These are phyloP conservation scores for Criorhina ranunculi DNA, from an alignment of 2,888 invertebrate species.

Conservation along the genomic window DNA sequence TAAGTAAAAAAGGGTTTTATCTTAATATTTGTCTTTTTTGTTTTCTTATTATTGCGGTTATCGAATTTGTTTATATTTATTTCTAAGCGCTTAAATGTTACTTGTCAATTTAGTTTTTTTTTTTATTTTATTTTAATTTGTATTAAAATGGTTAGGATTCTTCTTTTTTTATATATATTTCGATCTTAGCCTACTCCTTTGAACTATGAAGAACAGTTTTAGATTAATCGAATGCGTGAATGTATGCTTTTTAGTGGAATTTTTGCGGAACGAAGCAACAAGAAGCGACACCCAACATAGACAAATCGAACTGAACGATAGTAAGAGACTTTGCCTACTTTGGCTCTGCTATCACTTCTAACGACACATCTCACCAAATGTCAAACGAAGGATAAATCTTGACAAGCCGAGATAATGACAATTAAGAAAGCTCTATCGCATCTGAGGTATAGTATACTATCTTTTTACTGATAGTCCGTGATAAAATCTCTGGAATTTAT, in stretches of 20 bases:
- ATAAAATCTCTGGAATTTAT: too few species aligned
- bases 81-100: slow-evolving; percentile 13
- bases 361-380: too few species aligned
- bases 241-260: slow-evolving; percentile 8
- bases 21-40: slow-evolving; percentile 52
- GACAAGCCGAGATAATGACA: too few species aligned
- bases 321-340: too few species aligned
- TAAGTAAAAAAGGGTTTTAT: slow-evolving; percentile 57
- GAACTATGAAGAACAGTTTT: slow-evolving; percentile 41
- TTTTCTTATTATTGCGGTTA: slow-evolving; percentile 1
- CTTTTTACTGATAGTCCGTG: too few species aligned
- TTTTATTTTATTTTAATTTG: slow-evolving; percentile 32
- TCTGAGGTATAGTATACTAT: too few species aligned
- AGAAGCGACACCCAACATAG: too few species aligned
- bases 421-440: too few species aligned
- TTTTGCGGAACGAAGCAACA: neutral
- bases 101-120: slow-evolving; percentile 12
- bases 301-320: too few species aligned
- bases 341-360: too few species aligned
- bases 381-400: too few species aligned
- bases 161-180: slow-evolving; percentile 16
- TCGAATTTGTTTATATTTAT: slow-evolving; percentile 17
- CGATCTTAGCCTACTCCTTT: slow-evolving; percentile 14
- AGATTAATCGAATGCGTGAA: neutral
- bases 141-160: slow-evolving; percentile 52